Evolutionary conservation across 2,797 vertebrate species (phyloP).

Genomic region (Clarias laeviceps): DNA sequence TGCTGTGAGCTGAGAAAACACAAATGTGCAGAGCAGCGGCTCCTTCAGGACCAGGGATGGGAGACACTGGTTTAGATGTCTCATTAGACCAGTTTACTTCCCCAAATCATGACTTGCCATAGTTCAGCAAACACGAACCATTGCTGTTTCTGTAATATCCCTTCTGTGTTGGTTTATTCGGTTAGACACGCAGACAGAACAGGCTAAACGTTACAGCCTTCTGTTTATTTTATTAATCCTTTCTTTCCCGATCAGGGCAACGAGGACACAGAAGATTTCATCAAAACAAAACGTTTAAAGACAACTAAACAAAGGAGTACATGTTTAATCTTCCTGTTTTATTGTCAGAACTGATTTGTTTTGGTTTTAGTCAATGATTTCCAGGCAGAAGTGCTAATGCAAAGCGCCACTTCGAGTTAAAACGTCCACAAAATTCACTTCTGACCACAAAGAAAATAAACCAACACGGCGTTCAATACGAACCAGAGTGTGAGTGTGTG

Average conservation of each 20-base stretch:
- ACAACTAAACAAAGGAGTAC: not conserved
- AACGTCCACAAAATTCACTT: not conserved
- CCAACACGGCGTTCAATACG: not conserved
- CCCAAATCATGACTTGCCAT: not conserved
- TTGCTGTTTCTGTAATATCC: not conserved
- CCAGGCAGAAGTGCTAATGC: not conserved
- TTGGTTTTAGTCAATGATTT: not conserved
- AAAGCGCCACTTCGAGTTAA: not conserved
- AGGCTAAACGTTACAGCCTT: not conserved
- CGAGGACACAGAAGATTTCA: not conserved
- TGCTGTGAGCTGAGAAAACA: no score
- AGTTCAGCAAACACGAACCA: not conserved
- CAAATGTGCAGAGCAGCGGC: no score
- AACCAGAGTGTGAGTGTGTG: not conserved
- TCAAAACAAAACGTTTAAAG: not conserved
- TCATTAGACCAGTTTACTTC: not conserved
- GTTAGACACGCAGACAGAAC: not conserved
- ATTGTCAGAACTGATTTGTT: not conserved
- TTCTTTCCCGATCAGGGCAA: not conserved
- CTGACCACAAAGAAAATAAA: not conserved
- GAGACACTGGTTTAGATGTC: no score
- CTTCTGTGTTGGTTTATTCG: not conserved
- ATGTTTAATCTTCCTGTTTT: not conserved
- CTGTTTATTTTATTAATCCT: no score
- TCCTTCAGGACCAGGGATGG: no score